Base-by-base conservation (phyloP, 2,888 invertebrate species). In the Cacoxenus indagator region DNA sequence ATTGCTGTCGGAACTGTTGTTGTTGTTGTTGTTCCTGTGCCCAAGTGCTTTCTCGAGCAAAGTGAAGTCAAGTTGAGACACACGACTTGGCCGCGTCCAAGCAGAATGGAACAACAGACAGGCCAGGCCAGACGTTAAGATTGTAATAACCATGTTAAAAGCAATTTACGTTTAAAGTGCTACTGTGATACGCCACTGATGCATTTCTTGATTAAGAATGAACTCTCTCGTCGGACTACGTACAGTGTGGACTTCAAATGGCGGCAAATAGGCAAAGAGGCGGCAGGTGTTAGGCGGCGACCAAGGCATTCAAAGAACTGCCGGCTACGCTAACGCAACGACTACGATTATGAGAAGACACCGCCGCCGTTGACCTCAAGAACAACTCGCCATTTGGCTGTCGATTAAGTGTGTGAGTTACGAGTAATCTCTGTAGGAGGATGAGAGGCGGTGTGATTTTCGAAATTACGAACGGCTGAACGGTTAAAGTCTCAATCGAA, bases 121-220 rank as follows among this genome's bases (percentile, higher is more conserved):
- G 74, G 78, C n/a, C n/a, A n/a, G n/a, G n/a, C n/a, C 82, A 81
- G 82, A 81, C 81, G 81, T 82, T 82, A 79, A 83, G 82, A 83
- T 82, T 81, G 82, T 82, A 83, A 82, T 83, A 83, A 82, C 81
- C 82, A 82, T 83, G 83, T 83, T 82, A 85, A 86, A 86, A 85
- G 85, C 85, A 85, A 85, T 85, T 85, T 86, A 86, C 86, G 85
- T 86, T 85, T 80, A 83, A 85, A 82, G 79, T 84, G 85, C 85
- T 85, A 85, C 85, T 82, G 85, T 85, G 84, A 86, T 85, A 85
- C 85, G 85, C 86, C 80, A 81, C 81, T 79, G 83, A 81, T 86
- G 77, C 81, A 84, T 83, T 81, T 80, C 83, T 82, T 81, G 81
- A 83, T 81, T 83, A 81, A 81, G 84, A 83, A 77, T 75, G 69